Evolutionary conservation across 2,797 vertebrate genomes (phyloP).

Genomic region (Spizella passerina): DNA sequence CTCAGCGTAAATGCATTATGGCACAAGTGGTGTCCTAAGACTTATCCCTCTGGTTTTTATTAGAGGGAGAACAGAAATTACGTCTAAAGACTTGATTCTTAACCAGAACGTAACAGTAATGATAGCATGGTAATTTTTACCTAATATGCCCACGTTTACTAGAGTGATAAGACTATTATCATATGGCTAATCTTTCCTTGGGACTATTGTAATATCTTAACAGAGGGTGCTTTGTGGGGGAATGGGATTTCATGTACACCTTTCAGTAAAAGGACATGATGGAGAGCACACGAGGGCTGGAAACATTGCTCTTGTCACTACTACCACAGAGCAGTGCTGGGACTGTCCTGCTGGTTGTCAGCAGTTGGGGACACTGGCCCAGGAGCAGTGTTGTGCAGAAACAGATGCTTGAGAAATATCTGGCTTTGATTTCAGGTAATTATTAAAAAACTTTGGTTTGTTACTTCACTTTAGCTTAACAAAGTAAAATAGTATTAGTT

Average conservation of each 20-base stretch:
- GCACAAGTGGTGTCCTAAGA: neutral
- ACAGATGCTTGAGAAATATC: fast-evolving
- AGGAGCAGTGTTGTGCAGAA: neutral
- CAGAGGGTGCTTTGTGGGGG: neutral
- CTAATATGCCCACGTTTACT: neutral
- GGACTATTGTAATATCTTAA: neutral
- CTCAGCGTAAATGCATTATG: neutral
- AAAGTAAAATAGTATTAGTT: neutral
- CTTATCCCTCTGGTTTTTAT: neutral
- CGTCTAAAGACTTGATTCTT: neutral
- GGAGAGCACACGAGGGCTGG: fast-evolving
- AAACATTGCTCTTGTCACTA: neutral
- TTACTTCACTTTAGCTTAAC: neutral
- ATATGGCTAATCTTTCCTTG: neutral
- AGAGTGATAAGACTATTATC: neutral
- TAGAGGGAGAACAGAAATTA: neutral
- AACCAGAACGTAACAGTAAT: neutral
- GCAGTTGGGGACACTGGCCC: neutral
- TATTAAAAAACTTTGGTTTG: neutral
- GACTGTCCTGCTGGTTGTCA: neutral
- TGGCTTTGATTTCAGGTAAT: neutral
- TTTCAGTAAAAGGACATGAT: neutral
- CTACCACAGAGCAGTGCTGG: too few relatives aligned
- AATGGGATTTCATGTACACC: neutral
- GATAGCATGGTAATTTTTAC: neutral